Evolutionary conservation across 2,113 vertebrate genomes (phyloP).

Genomic region (Nymphicus hollandicus): DNA sequence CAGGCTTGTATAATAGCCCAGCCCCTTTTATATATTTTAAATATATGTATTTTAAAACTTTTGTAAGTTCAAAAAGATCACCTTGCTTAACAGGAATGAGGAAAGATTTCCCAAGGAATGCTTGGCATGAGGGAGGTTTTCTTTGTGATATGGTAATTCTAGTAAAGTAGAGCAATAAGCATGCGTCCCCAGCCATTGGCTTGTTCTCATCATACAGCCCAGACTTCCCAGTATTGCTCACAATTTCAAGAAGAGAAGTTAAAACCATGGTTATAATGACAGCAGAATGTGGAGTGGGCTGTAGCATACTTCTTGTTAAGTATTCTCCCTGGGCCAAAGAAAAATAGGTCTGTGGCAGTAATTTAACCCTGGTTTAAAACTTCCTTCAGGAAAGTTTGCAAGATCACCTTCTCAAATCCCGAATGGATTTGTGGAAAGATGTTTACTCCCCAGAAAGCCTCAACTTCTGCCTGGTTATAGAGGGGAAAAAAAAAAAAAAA

Average conservation of each 20-base stretch:
- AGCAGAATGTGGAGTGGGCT: background rate
- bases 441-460: background rate
- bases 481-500: background rate
- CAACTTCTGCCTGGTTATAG: background rate
- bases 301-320: background rate
- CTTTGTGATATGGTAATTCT: background rate
- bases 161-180: background rate
- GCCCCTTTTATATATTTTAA: background rate
- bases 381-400: background rate
- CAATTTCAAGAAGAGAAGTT: background rate
- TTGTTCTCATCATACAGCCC: background rate
- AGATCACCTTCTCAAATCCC: background rate
- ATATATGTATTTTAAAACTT: background rate
- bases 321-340: background rate
- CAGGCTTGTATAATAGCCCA: background rate
- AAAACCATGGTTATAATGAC: background rate
- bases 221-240: background rate
- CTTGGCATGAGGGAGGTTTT: background rate
- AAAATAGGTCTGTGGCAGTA: background rate
- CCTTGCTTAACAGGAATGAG: background rate
- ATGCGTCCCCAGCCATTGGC: background rate
- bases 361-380: background rate
- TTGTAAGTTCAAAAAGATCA: background rate
- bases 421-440: background rate
- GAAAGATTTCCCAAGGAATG: background rate